These are phyloP conservation scores for Penaeus indicus DNA, from an alignment of 1,140 invertebrate species.

Conservation along the genomic window DNA sequence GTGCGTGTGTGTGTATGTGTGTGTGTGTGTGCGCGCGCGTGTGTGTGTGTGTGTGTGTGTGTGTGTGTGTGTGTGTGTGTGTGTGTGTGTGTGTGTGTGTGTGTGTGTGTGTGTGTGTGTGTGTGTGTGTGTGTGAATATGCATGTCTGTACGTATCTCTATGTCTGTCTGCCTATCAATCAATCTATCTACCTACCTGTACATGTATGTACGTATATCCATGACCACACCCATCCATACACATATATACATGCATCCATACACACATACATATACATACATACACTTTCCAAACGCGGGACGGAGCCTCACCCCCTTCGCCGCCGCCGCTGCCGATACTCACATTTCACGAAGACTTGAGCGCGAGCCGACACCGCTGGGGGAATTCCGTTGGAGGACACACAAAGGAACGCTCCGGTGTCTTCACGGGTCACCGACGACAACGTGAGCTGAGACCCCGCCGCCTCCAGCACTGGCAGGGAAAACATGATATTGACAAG, in stretches of 20 bases:
- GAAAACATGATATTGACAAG: too few species aligned
- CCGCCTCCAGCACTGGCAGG: too few species aligned
- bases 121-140: not conserved
- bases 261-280: not conserved
- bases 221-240: not conserved
- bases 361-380: too few species aligned
- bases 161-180: not conserved
- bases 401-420: too few species aligned
- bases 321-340: too few species aligned
- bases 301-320: too few species aligned
- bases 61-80: not conserved
- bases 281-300: not conserved
- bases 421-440: too few species aligned
- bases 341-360: too few species aligned
- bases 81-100: not conserved
- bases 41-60: not conserved
- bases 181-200: not conserved
- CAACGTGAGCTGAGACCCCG: too few species aligned
- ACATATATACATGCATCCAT: slow-evolving; percentile 1
- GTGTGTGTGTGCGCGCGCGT: not conserved
- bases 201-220: not conserved
- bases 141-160: not conserved
- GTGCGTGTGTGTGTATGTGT: not conserved
- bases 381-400: too few species aligned
- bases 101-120: not conserved